phyloP scores from a whole-genome alignment of 2,113 vertebrate species.

The Lepus europaeus region DNA sequence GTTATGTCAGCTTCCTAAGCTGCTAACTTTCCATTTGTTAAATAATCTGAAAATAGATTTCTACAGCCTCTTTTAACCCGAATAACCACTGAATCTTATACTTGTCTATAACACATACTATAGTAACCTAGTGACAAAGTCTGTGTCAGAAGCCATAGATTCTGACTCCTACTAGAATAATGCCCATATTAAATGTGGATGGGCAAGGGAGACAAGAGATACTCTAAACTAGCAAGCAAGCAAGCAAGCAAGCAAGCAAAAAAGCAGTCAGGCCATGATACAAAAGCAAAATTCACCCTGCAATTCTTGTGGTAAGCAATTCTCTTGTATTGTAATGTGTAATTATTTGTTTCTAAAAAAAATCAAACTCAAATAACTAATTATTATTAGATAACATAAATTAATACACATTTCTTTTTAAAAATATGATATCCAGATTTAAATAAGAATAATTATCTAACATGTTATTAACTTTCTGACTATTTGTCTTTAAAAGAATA shows the following conservation, averaged over 20 bases:
- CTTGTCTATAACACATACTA: neutral
- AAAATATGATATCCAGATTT: neutral
- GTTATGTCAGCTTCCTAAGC: neutral
- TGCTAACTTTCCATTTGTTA: neutral
- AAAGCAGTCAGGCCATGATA: no score
- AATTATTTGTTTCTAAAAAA: neutral
- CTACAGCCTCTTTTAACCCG: no score
- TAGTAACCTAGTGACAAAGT: neutral
- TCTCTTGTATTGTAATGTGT: neutral
- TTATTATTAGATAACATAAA: neutral
- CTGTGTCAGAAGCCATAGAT: neutral
- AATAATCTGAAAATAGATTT: neutral
- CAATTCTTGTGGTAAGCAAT: neutral
- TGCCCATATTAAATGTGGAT: neutral
- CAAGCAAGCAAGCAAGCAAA: no score
- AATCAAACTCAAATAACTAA: neutral
- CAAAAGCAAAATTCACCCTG: neutral
- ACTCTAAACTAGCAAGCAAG: no score
- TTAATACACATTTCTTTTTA: neutral
- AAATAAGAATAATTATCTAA: neutral
- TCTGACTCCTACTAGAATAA: neutral
- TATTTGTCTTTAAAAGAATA: neutral
- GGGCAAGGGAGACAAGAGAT: accelerated
- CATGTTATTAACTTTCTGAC: neutral
- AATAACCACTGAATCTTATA: neutral